Evolutionary conservation across 2,888 invertebrate genomes (phyloP).

Genomic region (Sicus ferrugineus): DNA sequence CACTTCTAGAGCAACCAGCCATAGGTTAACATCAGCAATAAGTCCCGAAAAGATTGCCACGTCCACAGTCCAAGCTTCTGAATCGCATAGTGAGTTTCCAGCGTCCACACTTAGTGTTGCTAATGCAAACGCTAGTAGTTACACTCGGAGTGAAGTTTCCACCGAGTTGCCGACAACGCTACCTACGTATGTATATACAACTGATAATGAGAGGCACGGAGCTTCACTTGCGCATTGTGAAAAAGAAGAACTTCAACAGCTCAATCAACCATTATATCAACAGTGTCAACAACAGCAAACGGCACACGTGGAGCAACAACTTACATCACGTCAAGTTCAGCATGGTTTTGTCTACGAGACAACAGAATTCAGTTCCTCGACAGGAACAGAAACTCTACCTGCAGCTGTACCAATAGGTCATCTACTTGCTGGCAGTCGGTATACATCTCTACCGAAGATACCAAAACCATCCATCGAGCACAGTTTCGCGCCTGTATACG

Average conservation of each 20-base stretch:
- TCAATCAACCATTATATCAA: constrained; percentile 43
- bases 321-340: constrained; percentile 24
- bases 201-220: background rate
- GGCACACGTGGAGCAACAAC: constrained; percentile 30
- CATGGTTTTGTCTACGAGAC: constrained; percentile 29
- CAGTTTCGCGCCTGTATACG: constrained; percentile 59
- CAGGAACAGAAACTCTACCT: constrained; percentile 36
- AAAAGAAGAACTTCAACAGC: constrained; percentile 41
- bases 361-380: constrained; percentile 27
- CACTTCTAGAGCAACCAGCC: constrained; percentile 41
- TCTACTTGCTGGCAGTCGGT: constrained; percentile 54
- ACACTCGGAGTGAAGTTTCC: constrained; percentile 51
- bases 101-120: constrained; percentile 22
- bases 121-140: constrained; percentile 21
- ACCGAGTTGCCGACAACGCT: constrained; percentile 60
- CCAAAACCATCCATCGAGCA: constrained; percentile 59
- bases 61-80: constrained; percentile 26
- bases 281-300: constrained; percentile 35
- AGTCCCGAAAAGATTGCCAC: constrained; percentile 30
- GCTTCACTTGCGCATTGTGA: constrained; percentile 26
- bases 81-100: constrained; percentile 21
- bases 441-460: constrained; percentile 57
- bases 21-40: constrained; percentile 27
- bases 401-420: constrained; percentile 60
- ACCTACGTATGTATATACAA: constrained; percentile 33